A percentile compares a stretch with the other conserved stretches of the same genome.
These are phyloP conservation scores for Mactra quadrangularis DNA, from an alignment of 1,140 invertebrate genomes.

Conservation along the genomic window DNA sequence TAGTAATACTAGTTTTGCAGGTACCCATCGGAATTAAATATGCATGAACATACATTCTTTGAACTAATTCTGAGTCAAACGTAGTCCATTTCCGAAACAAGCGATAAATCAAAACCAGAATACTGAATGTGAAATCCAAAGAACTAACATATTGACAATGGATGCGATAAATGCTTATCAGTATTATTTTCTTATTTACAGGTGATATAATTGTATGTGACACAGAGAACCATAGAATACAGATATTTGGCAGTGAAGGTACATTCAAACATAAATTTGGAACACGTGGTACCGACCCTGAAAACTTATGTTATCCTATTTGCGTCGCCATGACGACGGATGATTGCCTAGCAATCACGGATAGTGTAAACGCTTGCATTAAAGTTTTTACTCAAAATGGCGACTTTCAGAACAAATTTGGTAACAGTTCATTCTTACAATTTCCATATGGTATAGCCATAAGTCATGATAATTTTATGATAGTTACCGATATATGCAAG, in stretches of 20 bases:
- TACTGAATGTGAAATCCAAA: no score
- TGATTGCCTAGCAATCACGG: conserved; percentile 78
- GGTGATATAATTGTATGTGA: conserved; percentile 81
- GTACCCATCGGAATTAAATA: no score
- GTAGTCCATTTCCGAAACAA: no score
- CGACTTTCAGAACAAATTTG: conserved; percentile 58
- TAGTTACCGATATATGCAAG: conserved; percentile 80
- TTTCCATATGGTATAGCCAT: conserved; percentile 78
- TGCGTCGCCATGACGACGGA: conserved; percentile 78
- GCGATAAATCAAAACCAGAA: no score
- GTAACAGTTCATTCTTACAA: conserved; percentile 64
- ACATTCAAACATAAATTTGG: conserved; percentile 80
- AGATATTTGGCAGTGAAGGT: conserved; percentile 79
- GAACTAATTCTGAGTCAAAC: no score
- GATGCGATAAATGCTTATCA: no score
- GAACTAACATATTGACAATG: no score
- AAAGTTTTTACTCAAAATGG: conserved; percentile 76
- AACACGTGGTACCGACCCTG: conserved; percentile 69
- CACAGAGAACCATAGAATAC: conserved; percentile 81
- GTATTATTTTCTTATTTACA: conserved; percentile 66
- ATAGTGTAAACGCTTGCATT: conserved; percentile 79
- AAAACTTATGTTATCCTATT: conserved; percentile 78
- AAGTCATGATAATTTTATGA: conserved; percentile 70
- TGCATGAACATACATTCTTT: no score
- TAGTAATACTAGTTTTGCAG: no score